Conservation (phyloP, 1,140 invertebrate genomes). For the Brachionus paranguensis region DNA sequence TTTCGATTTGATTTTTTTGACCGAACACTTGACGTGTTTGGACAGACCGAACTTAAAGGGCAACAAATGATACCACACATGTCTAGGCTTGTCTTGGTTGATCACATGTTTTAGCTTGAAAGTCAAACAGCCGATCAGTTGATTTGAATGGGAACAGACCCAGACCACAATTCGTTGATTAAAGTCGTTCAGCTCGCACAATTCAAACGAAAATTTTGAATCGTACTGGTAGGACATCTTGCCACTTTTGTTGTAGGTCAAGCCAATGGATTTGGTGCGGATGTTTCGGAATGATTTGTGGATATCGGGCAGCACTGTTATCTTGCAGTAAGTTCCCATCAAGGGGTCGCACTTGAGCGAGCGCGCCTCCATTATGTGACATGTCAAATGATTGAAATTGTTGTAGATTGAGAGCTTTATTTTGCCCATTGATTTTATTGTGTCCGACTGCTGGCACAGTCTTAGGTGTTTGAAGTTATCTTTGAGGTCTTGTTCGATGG, state of each 20-base stretch:
- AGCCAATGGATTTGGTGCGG: neutral
- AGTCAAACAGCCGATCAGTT: constrained; percentile 12
- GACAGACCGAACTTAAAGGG: constrained; percentile 20
- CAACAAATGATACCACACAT: constrained; percentile 23
- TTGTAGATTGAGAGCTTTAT: constrained; percentile 17
- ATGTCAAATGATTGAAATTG: constrained; percentile 24
- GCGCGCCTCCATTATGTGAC: neutral
- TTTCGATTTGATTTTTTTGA: neutral
- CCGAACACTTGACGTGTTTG: constrained; percentile 2
- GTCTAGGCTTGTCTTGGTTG: neutral
- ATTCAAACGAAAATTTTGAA: constrained; percentile 29
- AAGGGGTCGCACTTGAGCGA: neutral
- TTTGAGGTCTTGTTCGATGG: constrained; percentile 19
- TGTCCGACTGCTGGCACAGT: neutral
- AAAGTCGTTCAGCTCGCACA: neutral
- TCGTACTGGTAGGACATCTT: constrained; percentile 11
- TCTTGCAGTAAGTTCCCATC: neutral
- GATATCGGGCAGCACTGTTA: constrained; percentile 1
- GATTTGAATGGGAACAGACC: neutral
- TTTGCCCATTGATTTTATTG: constrained; percentile 5
- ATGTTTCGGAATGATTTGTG: constrained; percentile 14
- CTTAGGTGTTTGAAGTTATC: neutral
- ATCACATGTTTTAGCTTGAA: constrained; percentile 23
- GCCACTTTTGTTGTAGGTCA: neutral
- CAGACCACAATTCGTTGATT: neutral